Evolutionary conservation across 2,888 invertebrate species (phyloP), one percentile per base, ranked within the genome.

Genomic region (Amphipyra tragopoginis): DNA sequence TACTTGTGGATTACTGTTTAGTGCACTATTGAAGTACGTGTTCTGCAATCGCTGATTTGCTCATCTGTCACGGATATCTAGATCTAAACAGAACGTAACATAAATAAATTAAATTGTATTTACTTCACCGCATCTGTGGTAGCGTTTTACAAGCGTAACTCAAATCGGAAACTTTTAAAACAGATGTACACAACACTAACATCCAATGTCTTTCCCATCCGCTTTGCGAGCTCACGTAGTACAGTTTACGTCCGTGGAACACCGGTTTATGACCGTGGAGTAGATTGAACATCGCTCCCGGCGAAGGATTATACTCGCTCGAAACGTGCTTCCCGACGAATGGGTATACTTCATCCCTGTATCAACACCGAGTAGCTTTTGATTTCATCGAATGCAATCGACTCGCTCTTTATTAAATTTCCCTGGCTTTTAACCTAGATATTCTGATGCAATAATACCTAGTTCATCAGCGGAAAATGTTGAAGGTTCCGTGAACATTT

Each of bases 201-300:
- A 77, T 71, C 57, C 45, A 67, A 74, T 74, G 72, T 73, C 73
- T 78, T 74, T 72, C 66, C 71, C 66, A 71, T 74, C 72, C 68
- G 67, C 75, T 76, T 75, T 76, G 75, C 80, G 60, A 74, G 67
- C 73, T 78, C 87, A 86, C 87, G 88, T 86, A 83, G 75, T 69
- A 73, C 81, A 87, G 86, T 87, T 89, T 88, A 88, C 85, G 85
- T 84, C 82, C 73, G 74, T 77, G 75, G 85, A 82, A 84, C 85
- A 86, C 82, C 83, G 86, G 86, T 88, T 89, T 89, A 88, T 86
- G 87, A 85, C 82, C 83, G 78, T 70, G 75, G 85, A 86, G 86
- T 86, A 88, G 88, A 89, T 89, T 88, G 88, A 88, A 87, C 87
- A 82, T 77, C 81, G 84, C 83, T 83, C 77, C 75, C 72, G 77